Percentiles rank a stretch among this genome's conserved stretches.
Conservation (phyloP, 2,113 vertebrate species). For the Rousettus leschenaultii region DNA sequence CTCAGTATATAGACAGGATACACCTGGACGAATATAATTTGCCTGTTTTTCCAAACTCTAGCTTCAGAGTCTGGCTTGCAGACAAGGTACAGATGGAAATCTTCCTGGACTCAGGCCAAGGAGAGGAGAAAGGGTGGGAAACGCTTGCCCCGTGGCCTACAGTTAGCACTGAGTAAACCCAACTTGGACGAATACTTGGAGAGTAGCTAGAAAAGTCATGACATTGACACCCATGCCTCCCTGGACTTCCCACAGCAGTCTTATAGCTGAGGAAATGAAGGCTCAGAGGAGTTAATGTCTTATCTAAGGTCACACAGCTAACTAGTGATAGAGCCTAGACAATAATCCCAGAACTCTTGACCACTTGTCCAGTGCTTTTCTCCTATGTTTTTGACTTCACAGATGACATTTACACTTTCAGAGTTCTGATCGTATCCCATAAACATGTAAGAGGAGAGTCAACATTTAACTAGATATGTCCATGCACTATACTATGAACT, state of each 20-base stretch:
- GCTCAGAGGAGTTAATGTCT: background rate
- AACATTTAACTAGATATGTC: background rate
- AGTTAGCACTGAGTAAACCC: background rate
- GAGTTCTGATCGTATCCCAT: background rate
- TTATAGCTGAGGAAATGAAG: background rate
- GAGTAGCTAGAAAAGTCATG: background rate
- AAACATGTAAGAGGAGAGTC: background rate
- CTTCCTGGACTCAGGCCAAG: constrained; percentile 57
- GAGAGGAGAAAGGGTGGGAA: constrained; percentile 47
- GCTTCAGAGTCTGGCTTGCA: constrained; percentile 57
- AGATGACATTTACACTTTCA: background rate
- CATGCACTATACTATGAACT: background rate
- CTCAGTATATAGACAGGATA: constrained; percentile 67
- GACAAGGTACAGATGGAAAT: constrained; percentile 68
- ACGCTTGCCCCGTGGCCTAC: background rate
- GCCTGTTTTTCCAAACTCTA: constrained; percentile 67
- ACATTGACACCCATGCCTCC: background rate
- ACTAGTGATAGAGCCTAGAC: background rate
- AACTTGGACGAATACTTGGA: background rate
- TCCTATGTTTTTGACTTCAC: background rate
- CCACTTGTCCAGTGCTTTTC: background rate
- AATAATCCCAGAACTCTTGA: background rate
- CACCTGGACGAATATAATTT: constrained; percentile 66
- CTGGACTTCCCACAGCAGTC: background rate
- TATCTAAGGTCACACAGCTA: background rate